Conservation (phyloP, 2,888 invertebrate genomes). For the Aporophyla nigra region DNA sequence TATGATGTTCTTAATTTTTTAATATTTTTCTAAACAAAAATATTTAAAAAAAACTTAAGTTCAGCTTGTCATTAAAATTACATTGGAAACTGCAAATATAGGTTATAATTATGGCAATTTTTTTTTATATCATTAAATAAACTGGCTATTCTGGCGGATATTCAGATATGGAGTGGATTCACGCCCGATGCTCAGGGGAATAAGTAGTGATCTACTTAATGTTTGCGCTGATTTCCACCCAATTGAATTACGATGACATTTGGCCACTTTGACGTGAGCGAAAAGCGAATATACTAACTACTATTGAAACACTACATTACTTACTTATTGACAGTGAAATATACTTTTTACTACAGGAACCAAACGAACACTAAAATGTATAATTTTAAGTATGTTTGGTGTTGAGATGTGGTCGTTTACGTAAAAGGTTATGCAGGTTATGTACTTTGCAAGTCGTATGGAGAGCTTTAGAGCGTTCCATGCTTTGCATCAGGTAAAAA, state of each 20-base stretch:
- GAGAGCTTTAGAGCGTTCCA: no score
- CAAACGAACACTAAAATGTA: neutral
- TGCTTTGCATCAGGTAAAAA: no score
- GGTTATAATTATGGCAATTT: neutral
- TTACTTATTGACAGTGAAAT: neutral
- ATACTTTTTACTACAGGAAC: neutral
- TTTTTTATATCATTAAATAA: neutral
- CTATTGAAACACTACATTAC: neutral
- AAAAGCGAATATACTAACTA: no score
- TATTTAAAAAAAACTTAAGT: neutral
- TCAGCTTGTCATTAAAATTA: neutral
- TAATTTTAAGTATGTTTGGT: no score
- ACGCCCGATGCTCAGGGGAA: conserved; percentile 20
- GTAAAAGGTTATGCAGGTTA: no score
- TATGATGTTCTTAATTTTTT: neutral
- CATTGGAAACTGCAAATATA: neutral
- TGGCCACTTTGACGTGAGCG: conserved; percentile 26
- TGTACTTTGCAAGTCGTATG: no score
- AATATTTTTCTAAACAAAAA: neutral
- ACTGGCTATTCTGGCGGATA: neutral
- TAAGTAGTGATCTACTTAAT: conserved; percentile 39
- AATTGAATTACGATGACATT: conserved; percentile 52
- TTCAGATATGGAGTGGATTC: conserved; percentile 7
- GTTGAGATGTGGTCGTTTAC: no score
- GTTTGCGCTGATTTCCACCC: conserved; percentile 32